phyloP scores from a whole-genome alignment of 2,888 invertebrate genomes.

The Julus scandinavius region DNA sequence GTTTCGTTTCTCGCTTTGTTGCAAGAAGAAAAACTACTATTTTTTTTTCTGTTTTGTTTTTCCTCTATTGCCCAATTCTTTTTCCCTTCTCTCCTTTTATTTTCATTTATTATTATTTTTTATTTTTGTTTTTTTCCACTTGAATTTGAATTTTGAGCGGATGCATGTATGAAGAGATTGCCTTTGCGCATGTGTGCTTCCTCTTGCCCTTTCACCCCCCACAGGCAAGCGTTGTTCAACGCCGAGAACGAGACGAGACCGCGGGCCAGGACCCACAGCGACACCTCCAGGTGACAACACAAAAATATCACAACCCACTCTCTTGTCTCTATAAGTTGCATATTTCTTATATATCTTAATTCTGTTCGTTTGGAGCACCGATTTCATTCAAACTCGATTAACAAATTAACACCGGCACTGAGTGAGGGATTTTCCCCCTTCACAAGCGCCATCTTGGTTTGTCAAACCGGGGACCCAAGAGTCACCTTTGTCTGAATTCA shows the following conservation, averaged over 20 bases:
- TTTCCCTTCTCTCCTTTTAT: background rate
- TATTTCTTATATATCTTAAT: constrained; percentile 22
- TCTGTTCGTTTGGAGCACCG: constrained; percentile 39
- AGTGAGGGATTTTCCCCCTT: background rate
- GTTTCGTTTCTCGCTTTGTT: background rate
- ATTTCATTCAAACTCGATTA: constrained; percentile 30
- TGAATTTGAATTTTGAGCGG: constrained; percentile 35
- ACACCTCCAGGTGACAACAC: constrained; percentile 48
- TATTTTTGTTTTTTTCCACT: background rate
- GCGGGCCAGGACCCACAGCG: constrained; percentile 49
- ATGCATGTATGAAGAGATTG: constrained; percentile 39
- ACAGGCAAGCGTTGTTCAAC: constrained; percentile 48
- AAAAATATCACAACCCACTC: constrained; percentile 39
- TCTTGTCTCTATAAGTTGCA: constrained; percentile 23
- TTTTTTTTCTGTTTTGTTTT: background rate
- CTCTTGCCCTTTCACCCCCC: constrained; percentile 44
- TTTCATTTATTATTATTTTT: constrained; percentile 45
- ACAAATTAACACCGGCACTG: constrained; percentile 7
- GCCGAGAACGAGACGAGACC: constrained; percentile 50
- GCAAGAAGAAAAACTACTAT: background rate
- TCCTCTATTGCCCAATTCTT: background rate
- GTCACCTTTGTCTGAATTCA: background rate
- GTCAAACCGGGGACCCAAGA: background rate
- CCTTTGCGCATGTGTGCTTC: constrained; percentile 49
- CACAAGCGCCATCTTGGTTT: background rate